Conservation (phyloP, 2,888 invertebrate species). For the Euproctis similis region DNA sequence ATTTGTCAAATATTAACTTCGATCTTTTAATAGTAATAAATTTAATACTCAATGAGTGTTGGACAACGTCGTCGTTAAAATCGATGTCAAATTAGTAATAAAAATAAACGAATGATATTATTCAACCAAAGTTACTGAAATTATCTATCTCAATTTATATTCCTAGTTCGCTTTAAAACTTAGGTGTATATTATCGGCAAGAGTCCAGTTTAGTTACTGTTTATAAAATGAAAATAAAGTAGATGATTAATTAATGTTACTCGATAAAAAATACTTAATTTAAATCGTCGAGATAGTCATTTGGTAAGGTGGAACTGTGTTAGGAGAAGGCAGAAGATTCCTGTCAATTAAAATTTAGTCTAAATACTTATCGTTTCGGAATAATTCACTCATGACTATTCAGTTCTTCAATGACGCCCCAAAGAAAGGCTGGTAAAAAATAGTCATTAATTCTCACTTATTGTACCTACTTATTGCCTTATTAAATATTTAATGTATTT, state of each 20-base stretch:
- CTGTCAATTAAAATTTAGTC: slow-evolving; percentile 42
- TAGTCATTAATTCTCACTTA: too few relatives aligned
- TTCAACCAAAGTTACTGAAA: slow-evolving; percentile 73
- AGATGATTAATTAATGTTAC: slow-evolving; percentile 44
- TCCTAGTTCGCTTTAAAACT: slow-evolving; percentile 73
- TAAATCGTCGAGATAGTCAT: slow-evolving; percentile 51
- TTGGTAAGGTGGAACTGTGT: slow-evolving; percentile 70
- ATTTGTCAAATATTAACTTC: slow-evolving; percentile 25
- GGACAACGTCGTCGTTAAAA: slow-evolving; percentile 22
- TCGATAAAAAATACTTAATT: slow-evolving; percentile 35
- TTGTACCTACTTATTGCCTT: too few relatives aligned
- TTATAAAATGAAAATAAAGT: slow-evolving; percentile 57
- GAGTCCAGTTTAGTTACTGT: slow-evolving; percentile 68
- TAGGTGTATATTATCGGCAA: slow-evolving; percentile 71
- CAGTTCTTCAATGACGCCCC: too few relatives aligned
- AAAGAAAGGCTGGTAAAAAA: too few relatives aligned
- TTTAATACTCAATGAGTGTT: slow-evolving; percentile 48
- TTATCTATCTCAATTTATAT: slow-evolving; percentile 72
- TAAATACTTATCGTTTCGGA: slow-evolving; percentile 47
- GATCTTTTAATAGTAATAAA: slow-evolving; percentile 32
- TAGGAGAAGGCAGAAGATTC: slow-evolving; percentile 43
- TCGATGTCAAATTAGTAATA: slow-evolving; percentile 24
- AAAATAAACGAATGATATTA: slow-evolving; percentile 55
- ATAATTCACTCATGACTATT: slow-evolving; percentile 25
- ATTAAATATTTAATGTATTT: too few relatives aligned